These are phyloP conservation scores for Nothoprocta perdicaria DNA, from an alignment of 2,113 vertebrate genomes.

Conservation along the genomic window DNA sequence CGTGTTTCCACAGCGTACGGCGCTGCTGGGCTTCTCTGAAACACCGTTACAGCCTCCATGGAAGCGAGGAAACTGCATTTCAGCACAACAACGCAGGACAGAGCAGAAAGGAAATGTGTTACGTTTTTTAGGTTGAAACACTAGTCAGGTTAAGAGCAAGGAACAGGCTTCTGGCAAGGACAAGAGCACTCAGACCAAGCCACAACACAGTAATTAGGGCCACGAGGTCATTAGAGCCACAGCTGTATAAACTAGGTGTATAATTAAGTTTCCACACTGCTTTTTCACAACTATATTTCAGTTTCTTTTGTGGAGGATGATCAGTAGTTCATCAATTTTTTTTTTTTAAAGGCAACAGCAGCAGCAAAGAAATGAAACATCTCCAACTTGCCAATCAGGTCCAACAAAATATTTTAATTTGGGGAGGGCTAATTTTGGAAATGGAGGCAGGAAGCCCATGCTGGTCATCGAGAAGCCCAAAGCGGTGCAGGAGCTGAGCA, in stretches of 20 bases:
- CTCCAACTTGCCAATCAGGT: slow-evolving; percentile 47
- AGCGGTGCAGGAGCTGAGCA: slow-evolving; percentile 28
- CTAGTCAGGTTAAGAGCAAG: slow-evolving; percentile 73
- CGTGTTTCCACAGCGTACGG: slow-evolving; percentile 18
- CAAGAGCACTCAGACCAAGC: slow-evolving; percentile 66
- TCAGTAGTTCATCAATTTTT: slow-evolving; percentile 35
- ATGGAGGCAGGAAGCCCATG: not conserved
- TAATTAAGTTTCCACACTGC: slow-evolving; percentile 78
- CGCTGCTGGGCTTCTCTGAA: slow-evolving; percentile 49
- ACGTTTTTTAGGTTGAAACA: slow-evolving; percentile 67
- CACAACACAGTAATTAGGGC: slow-evolving; percentile 73
- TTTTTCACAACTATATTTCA: slow-evolving; percentile 66
- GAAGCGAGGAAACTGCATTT: slow-evolving; percentile 63
- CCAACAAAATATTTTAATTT: slow-evolving; percentile 22
- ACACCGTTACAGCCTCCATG: slow-evolving; percentile 13
- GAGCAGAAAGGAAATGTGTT: slow-evolving; percentile 63
- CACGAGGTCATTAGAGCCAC: slow-evolving; percentile 77
- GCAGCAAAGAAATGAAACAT: slow-evolving; percentile 46
- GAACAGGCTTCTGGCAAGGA: slow-evolving; percentile 66
- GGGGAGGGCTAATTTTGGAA: slow-evolving; percentile 32
- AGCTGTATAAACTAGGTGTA: slow-evolving; percentile 79
- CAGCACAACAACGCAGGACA: slow-evolving; percentile 38
- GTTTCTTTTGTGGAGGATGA: slow-evolving; percentile 62
- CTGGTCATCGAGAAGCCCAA: slow-evolving; percentile 38
- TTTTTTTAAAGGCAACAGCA: slow-evolving; percentile 24